These are phyloP conservation scores for Salvelinus namaycush DNA, from an alignment of 2,113 vertebrate genomes.

Conservation along the genomic window DNA sequence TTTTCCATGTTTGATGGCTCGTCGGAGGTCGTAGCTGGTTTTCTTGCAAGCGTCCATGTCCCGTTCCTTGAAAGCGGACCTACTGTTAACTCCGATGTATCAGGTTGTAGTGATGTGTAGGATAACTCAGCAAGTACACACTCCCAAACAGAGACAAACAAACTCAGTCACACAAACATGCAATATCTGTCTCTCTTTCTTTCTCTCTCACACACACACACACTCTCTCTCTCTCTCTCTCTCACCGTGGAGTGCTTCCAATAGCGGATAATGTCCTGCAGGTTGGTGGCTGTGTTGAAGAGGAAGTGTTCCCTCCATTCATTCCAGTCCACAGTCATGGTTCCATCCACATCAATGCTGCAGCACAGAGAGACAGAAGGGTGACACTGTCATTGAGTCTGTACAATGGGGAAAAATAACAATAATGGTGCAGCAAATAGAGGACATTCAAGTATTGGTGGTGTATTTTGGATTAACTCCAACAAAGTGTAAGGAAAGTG, in stretches of 20 bases:
- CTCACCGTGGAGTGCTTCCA: constrained; percentile 95
- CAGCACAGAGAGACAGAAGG: constrained; percentile 28
- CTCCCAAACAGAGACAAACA: not conserved
- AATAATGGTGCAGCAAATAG: not conserved
- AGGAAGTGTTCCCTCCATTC: constrained; percentile 96
- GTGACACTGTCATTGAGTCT: not conserved
- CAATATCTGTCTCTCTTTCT: not conserved
- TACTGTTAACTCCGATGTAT: not conserved
- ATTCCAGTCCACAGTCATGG: constrained; percentile 96
- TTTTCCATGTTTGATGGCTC: no score
- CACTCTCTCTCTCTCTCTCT: not conserved
- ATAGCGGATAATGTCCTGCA: constrained; percentile 90
- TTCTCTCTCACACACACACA: not conserved
- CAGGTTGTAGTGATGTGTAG: not conserved
- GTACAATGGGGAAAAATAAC: not conserved
- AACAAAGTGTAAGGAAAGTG: not conserved
- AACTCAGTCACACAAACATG: not conserved
- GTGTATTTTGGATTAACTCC: no score
- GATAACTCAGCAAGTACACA: not conserved
- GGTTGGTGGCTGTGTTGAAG: constrained; percentile 89
- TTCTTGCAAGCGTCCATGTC: no score
- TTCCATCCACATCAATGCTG: constrained; percentile 94
- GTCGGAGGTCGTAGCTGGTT: no score
- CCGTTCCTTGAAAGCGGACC: no score
- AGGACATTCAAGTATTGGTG: not conserved